Conservation (phyloP, 2,888 invertebrate species). For the Drosophila quinaria region DNA sequence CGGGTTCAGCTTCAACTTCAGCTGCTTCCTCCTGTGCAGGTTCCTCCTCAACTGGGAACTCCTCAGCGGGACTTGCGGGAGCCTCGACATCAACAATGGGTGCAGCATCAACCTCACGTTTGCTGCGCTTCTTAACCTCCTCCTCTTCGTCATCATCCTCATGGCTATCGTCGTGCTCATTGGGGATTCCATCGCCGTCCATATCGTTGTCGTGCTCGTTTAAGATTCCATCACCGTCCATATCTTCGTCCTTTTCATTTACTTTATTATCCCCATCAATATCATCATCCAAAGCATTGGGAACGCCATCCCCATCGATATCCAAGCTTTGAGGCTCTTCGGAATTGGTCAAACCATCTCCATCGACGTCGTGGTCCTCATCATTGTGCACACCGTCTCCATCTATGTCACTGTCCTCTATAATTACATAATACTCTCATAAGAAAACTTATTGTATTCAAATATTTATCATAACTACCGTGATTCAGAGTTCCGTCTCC, state of each 20-base stretch:
- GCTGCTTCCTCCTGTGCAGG: conserved; percentile 57
- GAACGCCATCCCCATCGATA: conserved; percentile 68
- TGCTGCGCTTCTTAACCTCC: conserved; percentile 84
- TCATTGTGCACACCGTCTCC: conserved; percentile 85
- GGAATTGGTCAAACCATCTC: conserved; percentile 65
- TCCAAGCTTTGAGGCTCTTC: conserved; percentile 66
- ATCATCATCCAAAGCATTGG: conserved; percentile 62
- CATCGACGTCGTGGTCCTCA: conserved; percentile 69
- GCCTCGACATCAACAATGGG: conserved; percentile 55
- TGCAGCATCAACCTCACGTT: conserved; percentile 83
- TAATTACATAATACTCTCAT: conserved; percentile 72
- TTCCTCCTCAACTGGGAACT: conserved; percentile 71
- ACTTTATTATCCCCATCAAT: conserved; percentile 84
- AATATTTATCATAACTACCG: conserved; percentile 30
- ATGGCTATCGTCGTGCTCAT: conserved; percentile 73
- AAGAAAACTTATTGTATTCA: not conserved
- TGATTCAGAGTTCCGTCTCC: conserved; percentile 72
- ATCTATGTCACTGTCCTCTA: conserved; percentile 81
- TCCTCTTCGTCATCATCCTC: conserved; percentile 66
- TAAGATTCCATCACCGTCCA: conserved; percentile 85
- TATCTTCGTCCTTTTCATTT: conserved; percentile 84
- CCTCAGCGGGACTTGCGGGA: conserved; percentile 70
- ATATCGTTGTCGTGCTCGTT: conserved; percentile 74
- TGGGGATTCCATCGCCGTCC: conserved; percentile 72
- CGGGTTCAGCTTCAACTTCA: conserved; percentile 71